phyloP scores from a whole-genome alignment of 2,113 vertebrate species.

The Choloepus hoffmanni region DNA sequence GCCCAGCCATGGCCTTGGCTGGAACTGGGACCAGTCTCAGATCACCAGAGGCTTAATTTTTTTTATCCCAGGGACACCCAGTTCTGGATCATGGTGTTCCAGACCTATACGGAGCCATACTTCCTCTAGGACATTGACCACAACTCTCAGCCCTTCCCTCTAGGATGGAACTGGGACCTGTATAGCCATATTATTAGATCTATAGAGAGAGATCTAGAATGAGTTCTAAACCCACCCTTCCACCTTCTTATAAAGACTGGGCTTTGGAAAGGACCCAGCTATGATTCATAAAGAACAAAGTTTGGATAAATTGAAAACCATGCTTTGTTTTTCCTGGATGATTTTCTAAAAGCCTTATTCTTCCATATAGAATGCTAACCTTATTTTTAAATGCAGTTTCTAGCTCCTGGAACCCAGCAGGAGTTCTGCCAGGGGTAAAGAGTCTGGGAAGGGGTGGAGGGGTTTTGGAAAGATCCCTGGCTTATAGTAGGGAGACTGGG shows the following conservation, averaged over 20 bases:
- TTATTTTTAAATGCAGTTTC: constrained; percentile 71
- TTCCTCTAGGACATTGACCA: constrained; percentile 54
- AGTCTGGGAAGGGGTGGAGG: constrained; percentile 46
- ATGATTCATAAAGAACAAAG: constrained; percentile 56
- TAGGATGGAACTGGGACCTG: constrained; percentile 22
- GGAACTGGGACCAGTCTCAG: constrained; percentile 54
- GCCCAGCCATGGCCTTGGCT: constrained; percentile 50
- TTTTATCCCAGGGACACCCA: constrained; percentile 72
- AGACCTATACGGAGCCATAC: constrained; percentile 56
- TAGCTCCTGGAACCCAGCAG: constrained; percentile 41
- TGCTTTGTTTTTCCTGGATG: constrained; percentile 66
- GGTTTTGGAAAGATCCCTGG: constrained; percentile 27
- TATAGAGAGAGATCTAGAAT: constrained; percentile 6
- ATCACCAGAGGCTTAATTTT: constrained; percentile 60
- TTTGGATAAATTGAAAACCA: constrained; percentile 61
- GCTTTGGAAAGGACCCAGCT: constrained; percentile 55
- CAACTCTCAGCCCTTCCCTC: not conserved
- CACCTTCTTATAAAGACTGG: constrained; percentile 49
- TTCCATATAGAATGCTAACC: constrained; percentile 67
- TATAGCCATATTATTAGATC: constrained; percentile 57
- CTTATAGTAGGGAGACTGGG: not conserved
- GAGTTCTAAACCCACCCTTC: constrained; percentile 44
- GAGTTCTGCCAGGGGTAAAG: constrained; percentile 39
- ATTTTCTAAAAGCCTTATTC: constrained; percentile 73
- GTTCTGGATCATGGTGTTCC: constrained; percentile 67